Base-by-base conservation (phyloP, 2,888 invertebrate genomes). In the Pteria penguin region DNA sequence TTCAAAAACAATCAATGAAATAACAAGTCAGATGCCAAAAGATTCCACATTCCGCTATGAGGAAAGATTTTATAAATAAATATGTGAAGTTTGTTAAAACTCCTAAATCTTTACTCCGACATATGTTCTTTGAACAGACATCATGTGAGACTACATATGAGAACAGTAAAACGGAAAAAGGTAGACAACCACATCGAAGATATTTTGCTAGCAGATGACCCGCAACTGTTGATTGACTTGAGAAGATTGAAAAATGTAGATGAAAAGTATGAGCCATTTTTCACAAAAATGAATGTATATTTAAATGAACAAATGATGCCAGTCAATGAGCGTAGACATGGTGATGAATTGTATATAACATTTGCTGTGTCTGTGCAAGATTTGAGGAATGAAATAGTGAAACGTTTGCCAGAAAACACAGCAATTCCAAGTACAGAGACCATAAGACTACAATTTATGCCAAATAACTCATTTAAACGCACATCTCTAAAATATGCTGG, bases 271-370 rank as follows among this genome's bases (percentile, higher is more conserved):
- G 36, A 58, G 2, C 29, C 8, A 11, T 77, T 77, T 61, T 72
- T 67, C 36, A 14, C 57, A 14, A 70, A 73, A 52, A 58, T 69
- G 57, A 57, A 45, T 3, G 67, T 70, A 33, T 75, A 72, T 61
- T 78, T 75, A 72, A 69, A 78, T 24, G 57, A 78, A 65, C 62
- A 72, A 32, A 5, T 78, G 11, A 27, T 78, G 26, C 36, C 31
- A 0, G 73, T 76, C 27, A 26, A 70, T 31, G 79, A 79, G 31
- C 69, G 76, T 14, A 32, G 67, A 31, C 60, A 66, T 29, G 66
- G 66, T 70, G 36, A 76, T 11, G 73, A 76, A 58, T 8, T 76
- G 31, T 79, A 76, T 69, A 52, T 78, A n/a, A 70, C 73, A 11
- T 57, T 73, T 22, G 61, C 73, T 4, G 65, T 79, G 2, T 74